Conservation (phyloP, 2,797 vertebrate genomes). For the Okamejei kenojei region DNA sequence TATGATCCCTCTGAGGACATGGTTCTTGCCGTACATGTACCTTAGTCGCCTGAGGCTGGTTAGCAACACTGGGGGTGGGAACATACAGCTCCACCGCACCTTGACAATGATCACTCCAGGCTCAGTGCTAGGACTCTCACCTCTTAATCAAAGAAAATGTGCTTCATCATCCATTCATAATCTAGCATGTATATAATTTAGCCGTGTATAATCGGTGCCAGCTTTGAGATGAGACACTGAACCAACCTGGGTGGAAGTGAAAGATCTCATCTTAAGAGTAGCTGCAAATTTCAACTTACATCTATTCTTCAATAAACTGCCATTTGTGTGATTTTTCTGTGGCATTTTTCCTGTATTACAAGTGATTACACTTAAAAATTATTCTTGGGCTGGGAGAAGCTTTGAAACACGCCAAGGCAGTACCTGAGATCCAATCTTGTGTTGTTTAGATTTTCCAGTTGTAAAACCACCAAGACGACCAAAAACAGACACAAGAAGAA, state of each 20-base stretch:
- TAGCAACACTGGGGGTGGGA: neutral
- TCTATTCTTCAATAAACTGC: neutral
- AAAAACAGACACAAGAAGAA: neutral
- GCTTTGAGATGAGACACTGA: neutral
- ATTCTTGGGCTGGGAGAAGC: neutral
- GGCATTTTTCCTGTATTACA: neutral
- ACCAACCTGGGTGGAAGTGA: neutral
- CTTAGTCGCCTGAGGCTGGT: neutral
- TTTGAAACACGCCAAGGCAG: neutral
- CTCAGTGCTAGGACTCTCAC: neutral
- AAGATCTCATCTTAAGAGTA: neutral
- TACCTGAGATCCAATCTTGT: neutral
- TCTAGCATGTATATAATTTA: neutral
- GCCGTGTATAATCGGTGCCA: neutral
- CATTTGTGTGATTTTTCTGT: neutral
- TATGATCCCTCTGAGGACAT: neutral
- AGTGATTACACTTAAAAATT: neutral
- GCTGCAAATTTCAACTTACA: neutral
- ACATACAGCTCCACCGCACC: neutral
- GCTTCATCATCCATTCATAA: neutral
- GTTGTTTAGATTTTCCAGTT: neutral
- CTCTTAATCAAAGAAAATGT: neutral
- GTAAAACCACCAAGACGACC: neutral
- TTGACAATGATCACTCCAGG: neutral
- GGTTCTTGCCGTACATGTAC: neutral